Percentiles rank a stretch among this genome's conserved stretches.
These are phyloP conservation scores for Metridium senile DNA, from an alignment of 92 coral and sea anemone species.

Conservation along the genomic window DNA sequence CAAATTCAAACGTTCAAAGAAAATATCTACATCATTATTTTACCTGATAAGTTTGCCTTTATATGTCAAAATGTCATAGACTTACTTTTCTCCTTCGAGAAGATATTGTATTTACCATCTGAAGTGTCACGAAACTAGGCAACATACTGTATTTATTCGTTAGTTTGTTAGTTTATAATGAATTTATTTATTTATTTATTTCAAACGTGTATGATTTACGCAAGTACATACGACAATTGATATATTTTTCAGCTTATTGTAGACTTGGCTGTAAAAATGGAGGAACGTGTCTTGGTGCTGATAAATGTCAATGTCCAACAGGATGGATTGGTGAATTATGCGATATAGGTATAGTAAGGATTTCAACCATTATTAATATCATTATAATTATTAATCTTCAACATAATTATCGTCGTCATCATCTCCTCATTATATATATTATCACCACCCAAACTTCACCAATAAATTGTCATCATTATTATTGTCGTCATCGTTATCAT, in stretches of 20 bases:
- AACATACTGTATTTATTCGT: too few relatives aligned
- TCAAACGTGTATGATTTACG: too few relatives aligned
- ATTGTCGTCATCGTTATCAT: neutral
- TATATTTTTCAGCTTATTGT: conserved; percentile 37
- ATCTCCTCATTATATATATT: neutral
- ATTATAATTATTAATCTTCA: too few relatives aligned
- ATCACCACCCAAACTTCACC: too few relatives aligned
- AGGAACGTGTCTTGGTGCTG: conserved; percentile 24
- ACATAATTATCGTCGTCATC: neutral
- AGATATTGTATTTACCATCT: neutral
- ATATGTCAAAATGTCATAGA: too few relatives aligned
- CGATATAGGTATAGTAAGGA: conserved; percentile 12
- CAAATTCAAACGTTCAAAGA: too few relatives aligned
- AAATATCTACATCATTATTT: too few relatives aligned
- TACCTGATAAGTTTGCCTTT: too few relatives aligned
- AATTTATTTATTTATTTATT: too few relatives aligned
- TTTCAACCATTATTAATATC: neutral
- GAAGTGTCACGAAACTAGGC: too few relatives aligned
- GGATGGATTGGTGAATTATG: conserved; percentile 36
- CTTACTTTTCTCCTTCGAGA: neutral
- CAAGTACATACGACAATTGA: too few relatives aligned
- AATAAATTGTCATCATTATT: conserved; percentile 1
- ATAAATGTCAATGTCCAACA: conserved; percentile 19
- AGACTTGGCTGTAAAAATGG: conserved; percentile 24
- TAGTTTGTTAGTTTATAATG: neutral